These are phyloP conservation scores for Eudyptes chrysolophus DNA, from an alignment of 2,113 vertebrate genomes.

Conservation along the genomic window DNA sequence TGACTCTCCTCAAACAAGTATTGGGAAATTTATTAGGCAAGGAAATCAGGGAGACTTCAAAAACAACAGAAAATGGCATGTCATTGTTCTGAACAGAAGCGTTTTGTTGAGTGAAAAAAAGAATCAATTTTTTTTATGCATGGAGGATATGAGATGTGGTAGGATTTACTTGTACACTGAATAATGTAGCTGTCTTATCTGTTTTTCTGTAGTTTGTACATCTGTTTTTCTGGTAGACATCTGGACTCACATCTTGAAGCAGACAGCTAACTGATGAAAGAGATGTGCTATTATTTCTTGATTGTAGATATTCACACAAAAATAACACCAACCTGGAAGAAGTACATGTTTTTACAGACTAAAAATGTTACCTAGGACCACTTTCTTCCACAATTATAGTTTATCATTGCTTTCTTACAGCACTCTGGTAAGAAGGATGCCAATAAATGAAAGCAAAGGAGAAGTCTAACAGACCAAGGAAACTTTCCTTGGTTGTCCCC, in stretches of 20 bases:
- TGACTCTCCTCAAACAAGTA: background rate
- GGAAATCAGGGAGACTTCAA: background rate
- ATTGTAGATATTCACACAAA: background rate
- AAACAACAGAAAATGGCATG: background rate
- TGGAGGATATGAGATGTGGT: background rate
- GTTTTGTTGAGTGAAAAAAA: background rate
- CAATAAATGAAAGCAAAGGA: background rate
- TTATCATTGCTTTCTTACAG: background rate
- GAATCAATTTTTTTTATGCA: background rate
- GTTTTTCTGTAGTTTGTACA: background rate
- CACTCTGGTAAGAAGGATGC: background rate
- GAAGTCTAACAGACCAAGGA: background rate
- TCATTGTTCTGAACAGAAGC: background rate
- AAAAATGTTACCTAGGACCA: background rate
- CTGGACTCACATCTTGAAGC: background rate
- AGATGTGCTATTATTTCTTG: background rate
- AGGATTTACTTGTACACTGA: background rate
- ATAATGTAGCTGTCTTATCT: background rate
- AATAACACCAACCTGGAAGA: background rate
- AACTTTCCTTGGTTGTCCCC: background rate
- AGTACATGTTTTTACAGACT: background rate
- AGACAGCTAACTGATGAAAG: background rate
- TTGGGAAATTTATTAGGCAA: background rate
- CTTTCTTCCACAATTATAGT: background rate
- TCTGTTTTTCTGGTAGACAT: slow-evolving; percentile 38